Evolutionary conservation across 2,888 invertebrate genomes (phyloP).

Genomic region (Archips xylosteana): DNA sequence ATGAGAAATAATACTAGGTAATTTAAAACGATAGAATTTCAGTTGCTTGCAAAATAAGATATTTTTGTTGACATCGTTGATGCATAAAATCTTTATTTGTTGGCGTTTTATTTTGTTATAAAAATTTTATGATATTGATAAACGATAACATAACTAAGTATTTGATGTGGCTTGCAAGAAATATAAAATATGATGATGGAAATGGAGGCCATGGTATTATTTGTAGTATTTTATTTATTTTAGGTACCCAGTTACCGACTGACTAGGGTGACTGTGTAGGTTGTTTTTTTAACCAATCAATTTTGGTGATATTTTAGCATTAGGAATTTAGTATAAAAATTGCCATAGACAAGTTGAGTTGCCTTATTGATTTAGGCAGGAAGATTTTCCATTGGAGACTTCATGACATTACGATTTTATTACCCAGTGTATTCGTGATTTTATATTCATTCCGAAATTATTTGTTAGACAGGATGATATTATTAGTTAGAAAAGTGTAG

Average conservation of each 20-base stretch:
- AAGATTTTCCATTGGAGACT: neutral
- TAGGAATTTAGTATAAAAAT: slow-evolving; percentile 7
- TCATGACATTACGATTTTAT: neutral
- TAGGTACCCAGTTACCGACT: too few species aligned
- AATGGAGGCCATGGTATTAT: neutral
- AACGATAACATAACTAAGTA: neutral
- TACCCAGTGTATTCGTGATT: neutral
- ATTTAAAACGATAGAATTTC: too few species aligned
- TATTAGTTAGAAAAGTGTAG: neutral
- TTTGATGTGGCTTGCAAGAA: neutral
- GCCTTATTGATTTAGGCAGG: slow-evolving; percentile 7
- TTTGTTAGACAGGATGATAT: neutral
- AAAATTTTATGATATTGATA: too few species aligned
- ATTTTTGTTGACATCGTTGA: too few species aligned
- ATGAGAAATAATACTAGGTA: too few species aligned
- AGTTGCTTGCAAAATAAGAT: too few species aligned
- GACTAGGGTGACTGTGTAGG: too few species aligned
- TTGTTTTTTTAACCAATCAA: neutral
- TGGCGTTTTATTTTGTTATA: neutral
- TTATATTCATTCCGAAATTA: slow-evolving; percentile 16
- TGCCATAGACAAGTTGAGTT: slow-evolving; percentile 13
- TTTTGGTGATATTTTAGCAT: slow-evolving; percentile 26
- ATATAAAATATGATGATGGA: neutral
- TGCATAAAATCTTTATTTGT: too few species aligned
- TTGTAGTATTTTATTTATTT: neutral